Conservation (phyloP, 2,888 invertebrate species). For the Dryobota labecula region DNA sequence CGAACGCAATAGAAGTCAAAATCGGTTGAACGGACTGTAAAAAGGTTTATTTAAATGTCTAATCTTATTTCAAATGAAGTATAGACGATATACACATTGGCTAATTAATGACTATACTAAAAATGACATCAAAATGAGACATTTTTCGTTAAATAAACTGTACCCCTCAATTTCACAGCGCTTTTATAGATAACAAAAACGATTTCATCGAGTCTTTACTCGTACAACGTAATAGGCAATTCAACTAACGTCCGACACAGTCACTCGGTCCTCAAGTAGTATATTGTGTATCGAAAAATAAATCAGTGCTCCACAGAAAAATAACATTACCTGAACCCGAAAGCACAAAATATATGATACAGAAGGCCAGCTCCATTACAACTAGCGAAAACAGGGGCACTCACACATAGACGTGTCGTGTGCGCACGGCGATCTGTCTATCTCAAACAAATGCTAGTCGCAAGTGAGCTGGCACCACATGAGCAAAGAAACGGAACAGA, state of each 20-base stretch:
- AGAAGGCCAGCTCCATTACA: background rate
- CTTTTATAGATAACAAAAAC: constrained; percentile 45
- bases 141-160: constrained; percentile 6
- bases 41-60: no score
- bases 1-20: no score
- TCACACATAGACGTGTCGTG: no score
- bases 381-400: no score
- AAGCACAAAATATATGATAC: background rate
- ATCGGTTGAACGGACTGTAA: no score
- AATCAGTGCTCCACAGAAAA: constrained; percentile 59
- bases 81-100: no score
- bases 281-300: constrained; percentile 67
- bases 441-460: background rate
- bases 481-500: no score
- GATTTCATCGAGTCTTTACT: constrained; percentile 44
- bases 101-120: no score
- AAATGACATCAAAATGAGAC: background rate
- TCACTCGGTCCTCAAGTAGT: constrained; percentile 46
- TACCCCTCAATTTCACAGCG: constrained; percentile 27
- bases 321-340: constrained; percentile 55
- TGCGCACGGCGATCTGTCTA: background rate
- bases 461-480: background rate
- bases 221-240: constrained; percentile 63
- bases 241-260: constrained; percentile 60
- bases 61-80: no score